Percentiles rank a stretch among this genome's conserved stretches.
These are phyloP conservation scores for Oceanites oceanicus DNA, from an alignment of 2,113 vertebrate species.

Conservation along the genomic window DNA sequence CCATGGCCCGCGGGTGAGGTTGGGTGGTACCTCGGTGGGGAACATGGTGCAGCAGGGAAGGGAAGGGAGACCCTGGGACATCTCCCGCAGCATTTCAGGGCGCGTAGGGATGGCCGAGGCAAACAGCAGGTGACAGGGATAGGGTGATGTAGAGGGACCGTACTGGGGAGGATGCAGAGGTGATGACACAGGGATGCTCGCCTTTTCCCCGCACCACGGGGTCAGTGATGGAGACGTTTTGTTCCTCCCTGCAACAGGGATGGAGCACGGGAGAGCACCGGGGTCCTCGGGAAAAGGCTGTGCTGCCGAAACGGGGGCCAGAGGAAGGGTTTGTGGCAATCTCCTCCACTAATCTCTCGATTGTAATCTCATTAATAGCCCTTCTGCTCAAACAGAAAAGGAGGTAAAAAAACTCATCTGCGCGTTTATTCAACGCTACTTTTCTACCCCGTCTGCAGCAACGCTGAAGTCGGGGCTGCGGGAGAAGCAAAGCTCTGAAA, in stretches of 20 bases:
- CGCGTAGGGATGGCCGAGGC: fast-evolving
- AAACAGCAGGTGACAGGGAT: fast-evolving
- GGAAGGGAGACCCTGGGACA: not conserved
- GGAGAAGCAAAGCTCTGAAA: not conserved
- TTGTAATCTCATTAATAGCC: slow-evolving; percentile 54
- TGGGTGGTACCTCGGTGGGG: not conserved
- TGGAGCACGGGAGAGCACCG: not conserved
- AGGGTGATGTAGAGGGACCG: not conserved
- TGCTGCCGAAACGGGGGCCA: fast-evolving
- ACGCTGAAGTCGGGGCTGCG: not conserved
- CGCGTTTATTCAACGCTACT: not conserved
- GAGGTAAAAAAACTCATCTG: slow-evolving; percentile 14
- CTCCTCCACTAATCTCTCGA: not conserved
- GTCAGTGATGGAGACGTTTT: not conserved
- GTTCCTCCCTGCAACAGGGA: not conserved
- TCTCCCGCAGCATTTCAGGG: not conserved
- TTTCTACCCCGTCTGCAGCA: not conserved
- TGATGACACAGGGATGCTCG: not conserved
- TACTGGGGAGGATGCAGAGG: not conserved
- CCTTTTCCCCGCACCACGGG: fast-evolving
- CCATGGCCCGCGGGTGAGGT: fast-evolving
- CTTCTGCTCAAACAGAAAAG: slow-evolving; percentile 41
- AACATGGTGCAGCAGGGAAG: not conserved
- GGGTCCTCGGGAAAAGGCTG: not conserved
- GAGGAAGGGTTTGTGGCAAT: not conserved